phyloP scores from a whole-genome alignment of 2,888 invertebrate species.

The Oscheius sp. region DNA sequence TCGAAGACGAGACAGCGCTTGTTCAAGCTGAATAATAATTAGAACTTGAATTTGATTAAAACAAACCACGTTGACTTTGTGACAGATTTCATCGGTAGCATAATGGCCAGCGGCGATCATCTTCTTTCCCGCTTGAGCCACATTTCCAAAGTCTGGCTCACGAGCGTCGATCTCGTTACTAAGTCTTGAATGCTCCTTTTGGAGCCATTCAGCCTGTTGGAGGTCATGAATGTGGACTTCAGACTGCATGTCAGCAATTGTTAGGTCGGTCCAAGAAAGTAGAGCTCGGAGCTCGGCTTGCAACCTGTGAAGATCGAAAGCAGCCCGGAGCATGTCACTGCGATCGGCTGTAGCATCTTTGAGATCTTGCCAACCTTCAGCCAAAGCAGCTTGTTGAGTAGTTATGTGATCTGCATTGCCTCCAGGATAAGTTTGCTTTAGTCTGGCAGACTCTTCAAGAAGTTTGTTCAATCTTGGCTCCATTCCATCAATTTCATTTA shows the following conservation, averaged over 20 bases:
- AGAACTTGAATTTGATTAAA: background rate
- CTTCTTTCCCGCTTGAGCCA: slow-evolving; percentile 83
- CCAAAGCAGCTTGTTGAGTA: slow-evolving; percentile 86
- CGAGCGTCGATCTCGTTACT: slow-evolving; percentile 85
- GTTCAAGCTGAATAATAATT: slow-evolving; percentile 78
- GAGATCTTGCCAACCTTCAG: slow-evolving; percentile 86
- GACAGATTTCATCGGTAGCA: slow-evolving; percentile 77
- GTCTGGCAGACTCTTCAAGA: slow-evolving; percentile 89
- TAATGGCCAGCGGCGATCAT: slow-evolving; percentile 89
- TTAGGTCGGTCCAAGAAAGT: slow-evolving; percentile 86
- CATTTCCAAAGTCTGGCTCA: slow-evolving; percentile 83
- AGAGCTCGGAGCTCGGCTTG: slow-evolving; percentile 83
- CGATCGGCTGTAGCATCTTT: slow-evolving; percentile 86
- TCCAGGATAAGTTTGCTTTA: slow-evolving; percentile 79
- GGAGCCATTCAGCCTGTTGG: slow-evolving; percentile 74
- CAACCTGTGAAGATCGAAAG: slow-evolving; percentile 83
- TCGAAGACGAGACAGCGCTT: slow-evolving; percentile 81
- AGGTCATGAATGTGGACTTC: slow-evolving; percentile 83
- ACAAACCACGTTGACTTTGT: slow-evolving; percentile 43
- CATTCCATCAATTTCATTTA: slow-evolving; percentile 90
- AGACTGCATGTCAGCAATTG: slow-evolving; percentile 83
- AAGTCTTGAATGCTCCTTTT: slow-evolving; percentile 76
- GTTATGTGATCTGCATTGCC: slow-evolving; percentile 90
- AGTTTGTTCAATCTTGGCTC: slow-evolving; percentile 84
- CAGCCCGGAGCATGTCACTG: slow-evolving; percentile 85